These are phyloP conservation scores for Nyctalus aviator DNA, from an alignment of 2,797 vertebrate species.

Conservation along the genomic window DNA sequence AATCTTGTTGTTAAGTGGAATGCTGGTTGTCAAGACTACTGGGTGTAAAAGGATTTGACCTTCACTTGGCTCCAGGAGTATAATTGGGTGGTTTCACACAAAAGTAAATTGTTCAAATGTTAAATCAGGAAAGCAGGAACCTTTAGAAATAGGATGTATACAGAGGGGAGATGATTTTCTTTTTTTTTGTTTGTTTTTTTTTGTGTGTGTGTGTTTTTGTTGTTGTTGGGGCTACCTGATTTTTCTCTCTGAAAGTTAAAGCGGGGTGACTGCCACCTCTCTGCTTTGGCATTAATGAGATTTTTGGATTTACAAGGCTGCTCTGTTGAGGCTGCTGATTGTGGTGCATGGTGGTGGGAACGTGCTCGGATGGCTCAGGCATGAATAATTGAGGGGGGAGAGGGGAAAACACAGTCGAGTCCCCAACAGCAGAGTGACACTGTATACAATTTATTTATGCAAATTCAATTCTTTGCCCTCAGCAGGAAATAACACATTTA, in stretches of 20 bases:
- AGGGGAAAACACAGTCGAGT: background rate
- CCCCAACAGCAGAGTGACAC: background rate
- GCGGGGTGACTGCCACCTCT: background rate
- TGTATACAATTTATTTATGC: conserved; percentile 42
- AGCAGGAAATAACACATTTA: conserved; percentile 45
- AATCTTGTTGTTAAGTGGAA: conserved; percentile 74
- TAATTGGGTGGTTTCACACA: conserved; percentile 76
- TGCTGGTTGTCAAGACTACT: conserved; percentile 81
- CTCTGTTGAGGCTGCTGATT: background rate
- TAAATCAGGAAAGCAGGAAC: conserved; percentile 50
- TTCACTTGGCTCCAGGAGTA: conserved; percentile 68
- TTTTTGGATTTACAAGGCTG: conserved; percentile 24
- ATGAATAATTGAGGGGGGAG: conserved; percentile 44
- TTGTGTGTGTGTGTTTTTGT: background rate
- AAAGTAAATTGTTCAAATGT: conserved; percentile 77
- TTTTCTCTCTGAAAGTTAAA: conserved; percentile 57
- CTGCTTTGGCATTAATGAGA: background rate
- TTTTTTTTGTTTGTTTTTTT: background rate
- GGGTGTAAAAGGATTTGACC: conserved; percentile 73
- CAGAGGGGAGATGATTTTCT: conserved; percentile 13
- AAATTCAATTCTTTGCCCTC: conserved; percentile 42
- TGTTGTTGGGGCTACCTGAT: conserved; percentile 1
- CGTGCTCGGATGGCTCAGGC: conserved; percentile 38
- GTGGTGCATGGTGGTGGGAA: background rate
- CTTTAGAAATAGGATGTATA: conserved; percentile 55